Conservation (phyloP, 1,140 invertebrate species). For the Propsilocerus akamusi region DNA sequence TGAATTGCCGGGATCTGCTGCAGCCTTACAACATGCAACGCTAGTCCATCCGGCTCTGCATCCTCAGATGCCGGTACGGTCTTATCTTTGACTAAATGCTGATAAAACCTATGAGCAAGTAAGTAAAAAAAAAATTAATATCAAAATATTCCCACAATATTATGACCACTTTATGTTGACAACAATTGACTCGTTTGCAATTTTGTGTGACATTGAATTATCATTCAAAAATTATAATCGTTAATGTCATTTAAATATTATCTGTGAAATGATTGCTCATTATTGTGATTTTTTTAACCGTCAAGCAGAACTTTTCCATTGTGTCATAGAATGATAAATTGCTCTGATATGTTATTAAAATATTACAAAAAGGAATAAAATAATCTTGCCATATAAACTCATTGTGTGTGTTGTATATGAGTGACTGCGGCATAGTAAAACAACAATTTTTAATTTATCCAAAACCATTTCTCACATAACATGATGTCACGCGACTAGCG, state of each 20-base stretch:
- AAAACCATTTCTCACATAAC: constrained; percentile 7
- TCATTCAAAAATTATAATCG: constrained; percentile 1
- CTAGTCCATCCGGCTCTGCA: constrained; percentile 89
- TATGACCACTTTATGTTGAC: not conserved
- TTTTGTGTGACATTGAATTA: not conserved
- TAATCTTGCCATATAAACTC: not conserved
- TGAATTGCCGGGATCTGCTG: constrained; percentile 59
- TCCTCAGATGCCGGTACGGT: constrained; percentile 89
- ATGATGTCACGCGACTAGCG: not conserved
- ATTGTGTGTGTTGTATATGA: not conserved
- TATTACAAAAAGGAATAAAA: not conserved
- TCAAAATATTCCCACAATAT: no score
- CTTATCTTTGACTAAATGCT: constrained; percentile 91
- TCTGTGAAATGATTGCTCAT: not conserved
- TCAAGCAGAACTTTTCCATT: not conserved
- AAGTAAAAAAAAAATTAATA: no score
- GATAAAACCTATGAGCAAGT: constrained; percentile 42
- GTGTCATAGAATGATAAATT: not conserved
- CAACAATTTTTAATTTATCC: constrained; percentile 10
- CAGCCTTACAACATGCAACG: constrained; percentile 64
- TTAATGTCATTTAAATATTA: not conserved
- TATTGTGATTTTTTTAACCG: not conserved
- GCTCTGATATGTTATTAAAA: not conserved
- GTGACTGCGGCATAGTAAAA: constrained; percentile 6
- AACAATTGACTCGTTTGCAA: not conserved